Conservation (phyloP, 2,113 vertebrate genomes). For the Malaclemys terrapin region DNA sequence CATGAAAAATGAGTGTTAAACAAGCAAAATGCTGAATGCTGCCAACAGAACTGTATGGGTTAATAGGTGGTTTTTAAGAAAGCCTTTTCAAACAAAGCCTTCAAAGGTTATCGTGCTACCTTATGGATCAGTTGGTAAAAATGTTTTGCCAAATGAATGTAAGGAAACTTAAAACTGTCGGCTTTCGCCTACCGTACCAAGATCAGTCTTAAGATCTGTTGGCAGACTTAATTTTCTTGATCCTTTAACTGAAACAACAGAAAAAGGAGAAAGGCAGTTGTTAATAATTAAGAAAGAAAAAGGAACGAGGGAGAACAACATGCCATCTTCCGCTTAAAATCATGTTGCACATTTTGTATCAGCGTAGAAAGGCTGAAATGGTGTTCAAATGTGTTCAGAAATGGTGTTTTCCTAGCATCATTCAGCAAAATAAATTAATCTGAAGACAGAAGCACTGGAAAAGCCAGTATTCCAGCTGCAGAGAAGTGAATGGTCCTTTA, state of each 20-base stretch:
- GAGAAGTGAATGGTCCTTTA: constrained; percentile 55
- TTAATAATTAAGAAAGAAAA: constrained; percentile 88
- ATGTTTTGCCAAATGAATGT: constrained; percentile 81
- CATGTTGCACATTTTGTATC: constrained; percentile 33
- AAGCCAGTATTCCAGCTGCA: constrained; percentile 54
- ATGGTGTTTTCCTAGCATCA: constrained; percentile 12
- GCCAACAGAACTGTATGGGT: constrained; percentile 86
- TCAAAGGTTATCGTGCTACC: constrained; percentile 72
- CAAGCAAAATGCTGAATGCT: constrained; percentile 80
- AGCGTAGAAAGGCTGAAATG: constrained; percentile 47
- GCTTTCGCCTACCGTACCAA: constrained; percentile 99
- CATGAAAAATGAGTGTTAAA: constrained; percentile 72
- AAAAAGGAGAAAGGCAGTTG: constrained; percentile 95
- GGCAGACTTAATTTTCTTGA: constrained; percentile 99
- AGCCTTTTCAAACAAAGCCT: constrained; percentile 74
- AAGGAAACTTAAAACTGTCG: constrained; percentile 87
- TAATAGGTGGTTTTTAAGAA: constrained; percentile 79
- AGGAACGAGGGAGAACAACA: constrained; percentile 68
- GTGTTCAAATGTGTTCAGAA: constrained; percentile 35
- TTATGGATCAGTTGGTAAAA: constrained; percentile 77
- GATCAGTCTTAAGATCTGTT: constrained; percentile 99
- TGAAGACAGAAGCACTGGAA: constrained; percentile 44
- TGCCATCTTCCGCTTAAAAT: constrained; percentile 68
- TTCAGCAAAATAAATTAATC: constrained; percentile 58
- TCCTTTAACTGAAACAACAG: constrained; percentile 99